These are phyloP conservation scores for Hanleya hanleyi DNA, from an alignment of 2,888 invertebrate species.

Conservation along the genomic window DNA sequence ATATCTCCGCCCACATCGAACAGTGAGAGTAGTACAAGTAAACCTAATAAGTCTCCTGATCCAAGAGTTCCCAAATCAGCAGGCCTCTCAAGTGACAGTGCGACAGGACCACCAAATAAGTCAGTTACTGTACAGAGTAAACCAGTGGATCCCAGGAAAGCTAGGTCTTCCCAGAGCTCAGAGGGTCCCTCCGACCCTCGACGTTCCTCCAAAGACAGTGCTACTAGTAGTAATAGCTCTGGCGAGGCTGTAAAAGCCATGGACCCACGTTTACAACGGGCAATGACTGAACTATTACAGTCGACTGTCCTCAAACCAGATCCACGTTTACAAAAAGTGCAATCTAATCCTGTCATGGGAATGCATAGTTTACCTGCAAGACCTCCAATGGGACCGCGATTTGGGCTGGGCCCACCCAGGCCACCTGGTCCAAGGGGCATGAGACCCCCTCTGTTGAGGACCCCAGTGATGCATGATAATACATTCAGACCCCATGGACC, in stretches of 20 bases:
- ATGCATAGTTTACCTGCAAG: conserved; percentile 38
- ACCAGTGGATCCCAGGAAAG: background rate
- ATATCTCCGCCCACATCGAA: background rate
- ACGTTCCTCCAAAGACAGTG: background rate
- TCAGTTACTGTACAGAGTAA: background rate
- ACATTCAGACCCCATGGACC: background rate
- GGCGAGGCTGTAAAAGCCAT: background rate
- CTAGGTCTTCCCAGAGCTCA: background rate
- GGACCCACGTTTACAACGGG: conserved; percentile 36
- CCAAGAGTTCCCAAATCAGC: background rate
- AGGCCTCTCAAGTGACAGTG: too few relatives aligned
- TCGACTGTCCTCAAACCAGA: conserved; percentile 17
- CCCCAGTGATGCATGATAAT: background rate
- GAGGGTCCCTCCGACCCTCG: background rate
- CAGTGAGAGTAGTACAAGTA: background rate
- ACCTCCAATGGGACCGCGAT: conserved; percentile 17
- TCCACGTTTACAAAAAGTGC: conserved; percentile 20
- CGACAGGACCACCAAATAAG: background rate
- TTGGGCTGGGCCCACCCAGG: background rate
- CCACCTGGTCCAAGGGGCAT: conserved; percentile 14
- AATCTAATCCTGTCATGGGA: conserved; percentile 20
- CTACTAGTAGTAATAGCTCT: background rate
- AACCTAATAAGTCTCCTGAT: background rate
- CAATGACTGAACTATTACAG: conserved; percentile 23
- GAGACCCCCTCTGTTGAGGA: conserved; percentile 6